Conservation (phyloP, 92 coral and sea anemone species). For the Porites rus region DNA sequence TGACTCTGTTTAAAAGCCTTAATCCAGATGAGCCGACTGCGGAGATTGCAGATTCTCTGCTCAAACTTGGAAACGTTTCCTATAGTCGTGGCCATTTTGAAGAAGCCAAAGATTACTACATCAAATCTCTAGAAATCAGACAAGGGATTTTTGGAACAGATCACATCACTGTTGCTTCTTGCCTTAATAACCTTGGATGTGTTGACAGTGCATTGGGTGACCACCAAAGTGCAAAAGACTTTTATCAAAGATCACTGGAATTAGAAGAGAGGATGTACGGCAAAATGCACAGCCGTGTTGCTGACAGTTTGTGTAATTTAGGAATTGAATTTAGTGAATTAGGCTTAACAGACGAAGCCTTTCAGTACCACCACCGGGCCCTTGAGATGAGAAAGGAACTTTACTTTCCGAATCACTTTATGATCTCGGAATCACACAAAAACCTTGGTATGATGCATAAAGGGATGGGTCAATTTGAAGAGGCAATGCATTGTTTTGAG, state of each 20-base stretch:
- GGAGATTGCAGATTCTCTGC: conserved; percentile 14
- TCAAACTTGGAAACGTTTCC: conserved; percentile 18
- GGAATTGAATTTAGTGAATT: conserved; percentile 15
- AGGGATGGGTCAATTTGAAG: conserved; percentile 21
- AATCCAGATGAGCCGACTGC: not conserved
- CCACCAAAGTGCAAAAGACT: not conserved
- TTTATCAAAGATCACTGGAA: conserved; percentile 7
- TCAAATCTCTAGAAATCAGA: not conserved
- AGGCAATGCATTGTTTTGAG: conserved; percentile 29
- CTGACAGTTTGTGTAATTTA: conserved; percentile 10
- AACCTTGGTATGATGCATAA: conserved; percentile 27
- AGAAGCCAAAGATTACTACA: not conserved
- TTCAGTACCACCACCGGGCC: conserved; percentile 6
- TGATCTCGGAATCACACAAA: conserved; percentile 35
- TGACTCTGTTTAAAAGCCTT: not conserved
- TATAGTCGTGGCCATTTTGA: not conserved
- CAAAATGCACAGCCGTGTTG: not conserved
- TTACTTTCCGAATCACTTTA: conserved; percentile 8
- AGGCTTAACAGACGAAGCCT: not conserved
- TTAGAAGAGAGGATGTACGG: not conserved
- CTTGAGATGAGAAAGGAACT: conserved; percentile 24
- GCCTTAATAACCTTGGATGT: conserved; percentile 24
- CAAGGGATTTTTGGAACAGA: not conserved
- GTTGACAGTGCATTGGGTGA: conserved; percentile 3
- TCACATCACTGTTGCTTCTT: not conserved